These are phyloP conservation scores for Nestor notabilis DNA, from an alignment of 2,113 vertebrate genomes.

Conservation along the genomic window DNA sequence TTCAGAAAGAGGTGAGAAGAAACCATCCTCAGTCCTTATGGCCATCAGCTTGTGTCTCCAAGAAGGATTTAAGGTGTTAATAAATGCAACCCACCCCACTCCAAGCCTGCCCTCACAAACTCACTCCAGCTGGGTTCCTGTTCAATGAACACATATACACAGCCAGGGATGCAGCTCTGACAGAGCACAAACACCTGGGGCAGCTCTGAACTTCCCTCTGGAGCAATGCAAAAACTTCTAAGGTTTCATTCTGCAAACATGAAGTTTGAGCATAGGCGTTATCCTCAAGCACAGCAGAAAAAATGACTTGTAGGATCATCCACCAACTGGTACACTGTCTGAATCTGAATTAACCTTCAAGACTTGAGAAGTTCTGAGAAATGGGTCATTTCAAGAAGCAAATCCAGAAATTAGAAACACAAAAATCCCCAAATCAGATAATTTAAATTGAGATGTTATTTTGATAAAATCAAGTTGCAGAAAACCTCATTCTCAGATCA, in stretches of 20 bases:
- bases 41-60: neutral
- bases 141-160: fast-evolving
- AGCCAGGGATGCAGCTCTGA: neutral
- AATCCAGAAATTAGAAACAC: neutral
- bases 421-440: neutral
- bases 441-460: neutral
- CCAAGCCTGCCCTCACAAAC: neutral
- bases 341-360: neutral
- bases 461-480: neutral
- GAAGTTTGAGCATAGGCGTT: neutral
- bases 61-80: neutral
- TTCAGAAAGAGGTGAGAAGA: neutral
- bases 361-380: neutral
- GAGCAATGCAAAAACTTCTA: neutral
- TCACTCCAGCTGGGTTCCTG: neutral
- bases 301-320: neutral
- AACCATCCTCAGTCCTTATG: neutral
- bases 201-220: neutral
- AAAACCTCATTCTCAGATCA: neutral
- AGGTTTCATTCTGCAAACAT: neutral
- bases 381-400: neutral
- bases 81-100: neutral
- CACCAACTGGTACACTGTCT: neutral
- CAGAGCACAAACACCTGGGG: neutral
- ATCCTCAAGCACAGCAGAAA: neutral